Base-by-base conservation (phyloP, 2,888 invertebrate species). In the Cryptocephalus primarius region DNA sequence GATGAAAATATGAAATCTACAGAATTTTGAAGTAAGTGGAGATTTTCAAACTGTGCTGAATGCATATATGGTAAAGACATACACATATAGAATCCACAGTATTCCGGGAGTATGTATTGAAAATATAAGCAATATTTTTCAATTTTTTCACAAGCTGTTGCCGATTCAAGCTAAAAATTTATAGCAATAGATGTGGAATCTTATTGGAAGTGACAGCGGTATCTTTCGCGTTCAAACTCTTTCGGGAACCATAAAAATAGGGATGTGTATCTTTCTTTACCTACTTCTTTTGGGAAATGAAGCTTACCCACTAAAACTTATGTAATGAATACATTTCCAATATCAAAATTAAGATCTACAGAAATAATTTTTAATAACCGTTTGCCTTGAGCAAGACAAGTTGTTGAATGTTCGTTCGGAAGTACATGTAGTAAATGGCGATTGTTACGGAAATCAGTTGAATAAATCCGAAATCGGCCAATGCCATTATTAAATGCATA, bases 221-320 rank as follows among this genome's bases (percentile, higher is more conserved):
- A 49, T 48, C 6, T 43, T 44, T 46, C 43, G 1, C 34, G 46
- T 45, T 52, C 49, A 33, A 43, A 47, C n/a, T 41, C 50, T 43
- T 46, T 12, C 39, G 10, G 39, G 33, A 39, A 42, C 14, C 44
- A 50, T 43, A 46, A 54, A 47, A 43, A 40, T 1, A 34, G 41
- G 32, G 33, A 31, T 42, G 41, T 47, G n/a, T 42, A 33, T 11
- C 43, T 9, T 34, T 36, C 40, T n/a, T n/a, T n/a, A n/a, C n/a
- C n/a, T n/a, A n/a, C n/a, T 53, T 32, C 42, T 55, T 44, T 44
- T 55, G 33, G 55, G 51, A 36, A 51, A 55, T 47, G 51, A 48
- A 44, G 53, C 51, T 31, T 55, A 48, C 43, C 47, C 48, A 40
- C 43, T 55, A 52, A 53, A 52, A 48, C 44, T 11, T 52, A 55